A percentile compares a stretch with the other conserved stretches of the same genome.
Evolutionary conservation across 2,888 invertebrate species (phyloP).

Genomic region (Salpingus planirostris): DNA sequence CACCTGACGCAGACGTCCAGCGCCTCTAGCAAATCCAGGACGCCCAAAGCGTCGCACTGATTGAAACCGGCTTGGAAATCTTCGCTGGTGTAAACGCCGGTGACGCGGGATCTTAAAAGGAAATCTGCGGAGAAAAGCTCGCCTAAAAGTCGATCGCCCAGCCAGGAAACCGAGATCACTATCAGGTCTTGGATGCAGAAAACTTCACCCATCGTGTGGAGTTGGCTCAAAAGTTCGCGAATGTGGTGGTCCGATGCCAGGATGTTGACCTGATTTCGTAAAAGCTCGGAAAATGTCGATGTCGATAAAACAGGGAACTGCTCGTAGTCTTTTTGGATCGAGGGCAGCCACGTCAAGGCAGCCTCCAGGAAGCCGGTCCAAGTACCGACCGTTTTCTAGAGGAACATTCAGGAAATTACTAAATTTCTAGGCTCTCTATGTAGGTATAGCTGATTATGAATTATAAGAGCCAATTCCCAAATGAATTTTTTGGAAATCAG

Average conservation of each 20-base stretch:
- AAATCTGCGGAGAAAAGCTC: conserved; percentile 53
- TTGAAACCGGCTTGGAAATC: conserved; percentile 66
- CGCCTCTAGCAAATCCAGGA: conserved; percentile 60
- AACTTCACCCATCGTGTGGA: conserved; percentile 55
- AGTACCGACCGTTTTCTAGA: conserved; percentile 37
- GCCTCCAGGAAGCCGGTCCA: conserved; percentile 53
- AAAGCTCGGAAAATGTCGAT: conserved; percentile 48
- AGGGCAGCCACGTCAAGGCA: conserved; percentile 44
- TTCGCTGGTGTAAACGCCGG: conserved; percentile 62
- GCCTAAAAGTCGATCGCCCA: conserved; percentile 58
- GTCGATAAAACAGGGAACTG: conserved; percentile 55
- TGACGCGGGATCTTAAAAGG: conserved; percentile 45
- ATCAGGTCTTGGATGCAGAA: conserved; percentile 49
- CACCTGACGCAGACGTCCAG: conserved; percentile 62
- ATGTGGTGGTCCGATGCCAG: conserved; percentile 56
- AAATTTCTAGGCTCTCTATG: no score
- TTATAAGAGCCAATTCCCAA: not conserved
- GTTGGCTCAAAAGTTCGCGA: conserved; percentile 51
- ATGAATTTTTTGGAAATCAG: no score
- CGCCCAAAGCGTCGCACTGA: conserved; percentile 58
- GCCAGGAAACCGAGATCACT: conserved; percentile 58
- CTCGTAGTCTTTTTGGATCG: conserved; percentile 46
- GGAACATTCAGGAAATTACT: not conserved
- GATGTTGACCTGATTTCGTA: conserved; percentile 53
- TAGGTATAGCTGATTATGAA: conserved; percentile 1